Evolutionary conservation across 2,888 invertebrate genomes (phyloP).

Genomic region (Amphipoea oculea): DNA sequence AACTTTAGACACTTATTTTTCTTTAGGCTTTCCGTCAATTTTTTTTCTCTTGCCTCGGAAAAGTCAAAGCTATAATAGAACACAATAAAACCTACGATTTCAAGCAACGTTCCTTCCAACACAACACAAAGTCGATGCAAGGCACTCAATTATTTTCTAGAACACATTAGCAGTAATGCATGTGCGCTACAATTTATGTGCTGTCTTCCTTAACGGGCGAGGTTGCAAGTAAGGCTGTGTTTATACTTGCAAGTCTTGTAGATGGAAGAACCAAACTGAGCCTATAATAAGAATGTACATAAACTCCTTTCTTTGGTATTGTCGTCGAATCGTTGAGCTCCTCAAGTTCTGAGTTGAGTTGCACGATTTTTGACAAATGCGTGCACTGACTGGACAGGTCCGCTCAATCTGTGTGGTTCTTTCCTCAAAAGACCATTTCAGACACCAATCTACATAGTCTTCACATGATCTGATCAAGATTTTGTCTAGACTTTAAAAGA

Average conservation of each 20-base stretch:
- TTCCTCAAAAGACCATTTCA: no score
- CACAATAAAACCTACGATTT: neutral
- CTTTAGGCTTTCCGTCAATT: neutral
- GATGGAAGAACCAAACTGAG: conserved; percentile 4
- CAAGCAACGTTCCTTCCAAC: conserved; percentile 17
- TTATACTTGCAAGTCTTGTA: conserved; percentile 22
- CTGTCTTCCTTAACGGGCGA: conserved; percentile 63
- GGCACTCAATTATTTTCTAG: conserved; percentile 69
- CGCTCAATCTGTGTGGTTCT: no score
- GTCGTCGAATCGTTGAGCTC: no score
- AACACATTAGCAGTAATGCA: conserved; percentile 71
- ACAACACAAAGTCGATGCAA: conserved; percentile 48
- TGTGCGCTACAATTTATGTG: conserved; percentile 68
- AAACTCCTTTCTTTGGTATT: no score
- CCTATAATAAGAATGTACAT: neutral
- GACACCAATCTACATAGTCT: no score
- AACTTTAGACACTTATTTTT: neutral
- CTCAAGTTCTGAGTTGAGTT: no score
- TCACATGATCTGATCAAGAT: no score
- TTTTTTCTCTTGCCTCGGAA: neutral
- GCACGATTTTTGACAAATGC: no score
- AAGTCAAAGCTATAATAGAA: neutral
- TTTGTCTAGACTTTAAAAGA: no score
- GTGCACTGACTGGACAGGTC: no score
- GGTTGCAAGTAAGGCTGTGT: conserved; percentile 46